Evolutionary conservation across 1,140 invertebrate species (phyloP).

Genomic region (Contarinia nasturtii): DNA sequence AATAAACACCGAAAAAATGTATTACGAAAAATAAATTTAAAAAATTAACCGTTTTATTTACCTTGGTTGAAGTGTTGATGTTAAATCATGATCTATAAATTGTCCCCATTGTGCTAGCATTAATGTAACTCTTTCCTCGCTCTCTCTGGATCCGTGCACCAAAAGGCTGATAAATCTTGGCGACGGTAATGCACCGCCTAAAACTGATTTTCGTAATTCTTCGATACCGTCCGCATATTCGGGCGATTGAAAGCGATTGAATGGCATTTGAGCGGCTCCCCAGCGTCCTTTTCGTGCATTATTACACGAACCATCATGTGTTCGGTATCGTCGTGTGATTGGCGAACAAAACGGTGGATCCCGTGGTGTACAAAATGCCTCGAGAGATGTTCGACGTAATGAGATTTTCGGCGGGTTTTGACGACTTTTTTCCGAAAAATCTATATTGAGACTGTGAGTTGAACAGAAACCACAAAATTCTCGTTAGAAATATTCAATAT

Average conservation of each 20-base stretch:
- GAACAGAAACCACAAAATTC: too few relatives aligned
- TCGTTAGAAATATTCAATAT: too few relatives aligned
- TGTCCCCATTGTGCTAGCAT: slow-evolving; percentile 79
- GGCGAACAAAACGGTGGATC: slow-evolving; percentile 20
- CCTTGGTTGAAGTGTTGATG: slow-evolving; percentile 38
- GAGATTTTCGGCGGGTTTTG: slow-evolving; percentile 20
- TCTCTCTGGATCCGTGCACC: slow-evolving; percentile 41
- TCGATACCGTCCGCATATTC: slow-evolving; percentile 64
- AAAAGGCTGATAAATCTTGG: slow-evolving; percentile 40
- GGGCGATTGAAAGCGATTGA: slow-evolving; percentile 60
- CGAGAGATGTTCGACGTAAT: slow-evolving; percentile 16
- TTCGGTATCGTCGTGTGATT: slow-evolving; percentile 41
- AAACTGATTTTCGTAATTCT: slow-evolving; percentile 31
- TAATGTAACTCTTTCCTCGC: slow-evolving; percentile 41
- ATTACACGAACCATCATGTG: slow-evolving; percentile 73
- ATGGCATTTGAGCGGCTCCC: slow-evolving; percentile 67
- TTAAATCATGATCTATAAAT: slow-evolving; percentile 64
- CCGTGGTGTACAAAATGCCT: slow-evolving; percentile 18
- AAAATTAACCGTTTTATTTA: slow-evolving; percentile 9
- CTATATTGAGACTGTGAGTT: not conserved
- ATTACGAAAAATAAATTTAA: not conserved
- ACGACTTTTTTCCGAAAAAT: slow-evolving; percentile 7
- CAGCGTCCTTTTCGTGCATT: slow-evolving; percentile 51
- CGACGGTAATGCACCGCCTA: slow-evolving; percentile 39
- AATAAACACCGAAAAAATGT: too few relatives aligned